These are phyloP conservation scores for Caerostris darwini DNA, from an alignment of 1,140 invertebrate species.

Conservation along the genomic window DNA sequence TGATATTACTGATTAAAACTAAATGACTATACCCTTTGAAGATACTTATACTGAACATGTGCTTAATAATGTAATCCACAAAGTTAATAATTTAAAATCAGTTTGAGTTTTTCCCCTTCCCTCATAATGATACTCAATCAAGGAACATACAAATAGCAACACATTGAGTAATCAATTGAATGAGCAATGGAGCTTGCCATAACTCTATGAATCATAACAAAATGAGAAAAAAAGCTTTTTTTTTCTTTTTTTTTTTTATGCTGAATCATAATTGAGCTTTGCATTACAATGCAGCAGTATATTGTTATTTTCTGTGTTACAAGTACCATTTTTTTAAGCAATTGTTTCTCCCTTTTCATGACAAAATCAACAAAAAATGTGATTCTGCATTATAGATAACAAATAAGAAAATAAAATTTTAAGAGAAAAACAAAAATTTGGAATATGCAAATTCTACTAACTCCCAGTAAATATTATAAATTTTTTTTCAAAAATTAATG, in stretches of 20 bases:
- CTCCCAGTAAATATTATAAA: no score
- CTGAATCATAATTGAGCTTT: neutral
- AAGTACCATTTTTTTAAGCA: neutral
- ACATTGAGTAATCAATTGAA: neutral
- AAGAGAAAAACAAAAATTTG: no score
- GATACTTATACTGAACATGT: no score
- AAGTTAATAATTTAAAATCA: no score
- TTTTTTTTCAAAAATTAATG: no score
- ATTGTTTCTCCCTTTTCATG: neutral
- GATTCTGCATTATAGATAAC: no score
- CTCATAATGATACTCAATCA: neutral
- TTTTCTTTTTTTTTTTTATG: neutral
- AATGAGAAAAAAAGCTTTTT: neutral
- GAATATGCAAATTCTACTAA: no score
- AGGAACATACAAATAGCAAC: neutral
- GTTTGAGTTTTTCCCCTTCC: no score
- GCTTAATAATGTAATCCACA: no score
- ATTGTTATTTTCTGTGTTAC: neutral
- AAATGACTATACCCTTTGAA: no score
- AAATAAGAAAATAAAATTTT: no score
- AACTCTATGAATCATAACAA: slow-evolving; percentile 10
- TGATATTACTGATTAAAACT: no score
- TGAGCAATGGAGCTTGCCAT: slow-evolving; percentile 12
- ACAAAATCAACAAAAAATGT: neutral
- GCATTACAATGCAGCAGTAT: neutral